These are phyloP conservation scores for Desoria tigrina DNA, from an alignment of 2,888 invertebrate species.

Conservation along the genomic window DNA sequence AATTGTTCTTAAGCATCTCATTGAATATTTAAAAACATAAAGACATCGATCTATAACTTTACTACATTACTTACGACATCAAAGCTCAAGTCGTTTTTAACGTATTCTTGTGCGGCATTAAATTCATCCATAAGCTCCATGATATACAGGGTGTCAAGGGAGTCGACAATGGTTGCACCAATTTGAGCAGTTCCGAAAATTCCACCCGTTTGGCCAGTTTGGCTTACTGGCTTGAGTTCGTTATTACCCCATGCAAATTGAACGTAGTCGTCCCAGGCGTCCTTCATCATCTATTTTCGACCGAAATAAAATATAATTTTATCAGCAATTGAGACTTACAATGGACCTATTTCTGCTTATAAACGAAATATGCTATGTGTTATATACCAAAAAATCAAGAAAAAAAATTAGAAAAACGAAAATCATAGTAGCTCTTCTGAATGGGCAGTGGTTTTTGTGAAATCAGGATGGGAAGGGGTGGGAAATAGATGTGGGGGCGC, in stretches of 20 bases:
- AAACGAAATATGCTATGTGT: no score
- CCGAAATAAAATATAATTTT: no score
- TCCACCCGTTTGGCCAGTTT: slow-evolving; percentile 83
- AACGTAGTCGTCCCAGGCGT: slow-evolving; percentile 96
- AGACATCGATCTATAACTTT: not conserved
- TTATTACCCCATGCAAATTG: slow-evolving; percentile 99
- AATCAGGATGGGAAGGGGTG: no score
- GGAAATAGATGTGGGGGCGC: no score
- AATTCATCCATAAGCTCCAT: slow-evolving; percentile 95
- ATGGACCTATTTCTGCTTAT: no score
- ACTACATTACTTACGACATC: slow-evolving; percentile 55
- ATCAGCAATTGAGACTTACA: no score
- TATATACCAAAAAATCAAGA: no score
- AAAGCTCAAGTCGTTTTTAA: slow-evolving; percentile 74
- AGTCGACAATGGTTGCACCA: slow-evolving; percentile 94
- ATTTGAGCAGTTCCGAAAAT: slow-evolving; percentile 83
- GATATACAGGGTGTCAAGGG: slow-evolving; percentile 91
- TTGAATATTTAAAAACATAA: not conserved
- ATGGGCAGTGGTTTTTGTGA: no score
- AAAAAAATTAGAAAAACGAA: no score
- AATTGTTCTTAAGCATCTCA: no score
- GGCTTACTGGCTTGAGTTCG: slow-evolving; percentile 88
- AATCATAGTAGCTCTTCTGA: no score
- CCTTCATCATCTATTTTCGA: slow-evolving; percentile 92
- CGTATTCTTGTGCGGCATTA: slow-evolving; percentile 90